Evolutionary conservation across 2,888 invertebrate genomes (phyloP), one percentile per base, ranked within the genome.

Genomic region (Agrilus cyanescens): DNA sequence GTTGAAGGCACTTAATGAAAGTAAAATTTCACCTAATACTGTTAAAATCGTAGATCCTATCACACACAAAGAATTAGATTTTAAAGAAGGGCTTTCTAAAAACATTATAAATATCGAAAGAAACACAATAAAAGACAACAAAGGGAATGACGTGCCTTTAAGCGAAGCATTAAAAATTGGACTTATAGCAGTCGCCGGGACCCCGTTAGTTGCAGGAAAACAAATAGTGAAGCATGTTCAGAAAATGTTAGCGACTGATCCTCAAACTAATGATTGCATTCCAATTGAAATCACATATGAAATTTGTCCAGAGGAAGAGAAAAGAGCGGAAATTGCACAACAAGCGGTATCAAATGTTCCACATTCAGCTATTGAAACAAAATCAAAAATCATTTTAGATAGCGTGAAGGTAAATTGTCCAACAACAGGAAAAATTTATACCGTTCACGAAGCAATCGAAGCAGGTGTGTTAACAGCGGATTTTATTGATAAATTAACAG

Each of bases 251-350:
- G 76, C 84, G 12, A 69, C 76, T 42, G 89, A 93, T 65, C 88
- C 91, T 1, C 76, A 75, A 53, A 84, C 87, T 1, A 88, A 86
- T 3, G 80, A 86, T 59, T 78, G 80, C 58, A 71, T 89, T 50
- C 84, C 85, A 2, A 75, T 87, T 53, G 83, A 86, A 63, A 81
- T 85, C 40, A 91, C 91, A 3, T 76, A 86, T 51, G 77, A 83
- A 59, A 73, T 80, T 46, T 88, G 87, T 6, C 64, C 82, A 45
- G 81, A 90, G 44, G 82, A 75, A 56, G 57, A 68, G 41, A 58
- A 50, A 6, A 58, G 67, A 33, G 61, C 66, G 43, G 67, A 67
- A 32, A 35, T 46, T 39, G 47, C 38, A 43, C 50, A 30, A 44
- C 44, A 41, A 39, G 31, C 40, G 18, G n/a, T 30, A 15, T 30